Evolutionary conservation across 1,140 invertebrate species (phyloP).

Genomic region (Thaumetopoea pityocampa): DNA sequence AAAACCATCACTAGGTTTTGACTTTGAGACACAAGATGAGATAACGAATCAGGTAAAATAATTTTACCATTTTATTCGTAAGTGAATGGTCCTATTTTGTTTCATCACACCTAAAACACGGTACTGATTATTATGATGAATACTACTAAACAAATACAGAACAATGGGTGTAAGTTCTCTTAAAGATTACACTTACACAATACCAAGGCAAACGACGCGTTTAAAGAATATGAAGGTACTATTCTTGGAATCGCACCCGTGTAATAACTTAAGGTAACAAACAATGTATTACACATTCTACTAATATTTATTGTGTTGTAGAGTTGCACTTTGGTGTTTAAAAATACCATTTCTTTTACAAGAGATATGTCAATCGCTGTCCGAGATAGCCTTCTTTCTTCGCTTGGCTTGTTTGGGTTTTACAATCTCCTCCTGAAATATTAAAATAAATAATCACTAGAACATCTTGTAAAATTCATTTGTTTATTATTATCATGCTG

Average conservation of each 20-base stretch:
- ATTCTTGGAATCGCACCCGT: constrained; percentile 59
- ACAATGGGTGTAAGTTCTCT: constrained; percentile 30
- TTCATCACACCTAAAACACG: constrained; percentile 8
- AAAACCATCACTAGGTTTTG: no score
- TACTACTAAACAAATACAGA: no score
- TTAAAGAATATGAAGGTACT: constrained; percentile 41
- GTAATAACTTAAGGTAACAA: constrained; percentile 53
- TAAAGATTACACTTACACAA: constrained; percentile 26
- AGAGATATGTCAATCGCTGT: constrained; percentile 85
- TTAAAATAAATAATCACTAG: no score
- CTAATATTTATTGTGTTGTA: constrained; percentile 62
- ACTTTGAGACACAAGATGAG: no score
- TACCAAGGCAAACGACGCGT: constrained; percentile 32
- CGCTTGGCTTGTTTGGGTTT: constrained; percentile 91
- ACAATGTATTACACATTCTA: constrained; percentile 33
- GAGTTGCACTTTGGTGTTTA: constrained; percentile 74
- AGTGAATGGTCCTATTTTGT: no score
- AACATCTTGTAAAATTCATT: no score
- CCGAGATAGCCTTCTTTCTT: constrained; percentile 90
- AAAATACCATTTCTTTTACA: constrained; percentile 57
- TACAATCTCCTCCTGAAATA: constrained; percentile 86
- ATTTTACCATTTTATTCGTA: no score
- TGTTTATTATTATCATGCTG: no score
- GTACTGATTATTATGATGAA: no score
- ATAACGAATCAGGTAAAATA: no score